Evolutionary conservation across 2,888 invertebrate genomes (phyloP), one percentile per base, ranked within the genome.

Genomic region (Habroteleia sp.): DNA sequence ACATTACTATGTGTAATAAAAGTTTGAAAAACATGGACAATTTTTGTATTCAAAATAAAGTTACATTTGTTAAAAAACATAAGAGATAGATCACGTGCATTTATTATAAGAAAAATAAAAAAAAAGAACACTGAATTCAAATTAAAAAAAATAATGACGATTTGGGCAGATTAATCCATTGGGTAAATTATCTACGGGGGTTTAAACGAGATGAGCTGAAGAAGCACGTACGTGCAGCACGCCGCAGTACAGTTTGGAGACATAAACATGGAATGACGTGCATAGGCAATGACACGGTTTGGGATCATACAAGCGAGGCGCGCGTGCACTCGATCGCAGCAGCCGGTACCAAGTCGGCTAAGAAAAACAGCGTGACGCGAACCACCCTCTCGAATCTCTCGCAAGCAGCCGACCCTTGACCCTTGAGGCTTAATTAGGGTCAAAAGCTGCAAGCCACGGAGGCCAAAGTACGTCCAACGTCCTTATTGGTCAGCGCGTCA

Each of bases 401-500:
- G 78, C 79, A 75, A 65, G 74, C 69, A 54, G 66, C 74, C 78
- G 76, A 80, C 81, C 83, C 84, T 80, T 84, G 84, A 84, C n/a
- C n/a, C n/a, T n/a, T n/a, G n/a, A n/a, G n/a, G 84, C 82, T 81
- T 82, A 83, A 82, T 82, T 82, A 82, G 83, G 86, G 86, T 83
- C 80, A 86, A 88, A 87, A 87, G 88, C 88, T 87, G 88, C 88
- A 84, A 86, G 88, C 88, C 88, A 81, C 88, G 83, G 85, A 85
- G 87, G 88, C 88, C 88, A 87, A 88, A 88, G 88, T 88, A 88
- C 88, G 85, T 88, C 88, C 88, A 84, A 88, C 82, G 82, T 85
- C 86, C 87, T 85, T 87, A 87, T 86, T 87, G 87, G 87, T 85
- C 86, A 86, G 83, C 76, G 80, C 85, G 81, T 74, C 79, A 77